Evolutionary conservation across 2,797 vertebrate genomes (phyloP).

Genomic region (Micropoecilia bifurca): DNA sequence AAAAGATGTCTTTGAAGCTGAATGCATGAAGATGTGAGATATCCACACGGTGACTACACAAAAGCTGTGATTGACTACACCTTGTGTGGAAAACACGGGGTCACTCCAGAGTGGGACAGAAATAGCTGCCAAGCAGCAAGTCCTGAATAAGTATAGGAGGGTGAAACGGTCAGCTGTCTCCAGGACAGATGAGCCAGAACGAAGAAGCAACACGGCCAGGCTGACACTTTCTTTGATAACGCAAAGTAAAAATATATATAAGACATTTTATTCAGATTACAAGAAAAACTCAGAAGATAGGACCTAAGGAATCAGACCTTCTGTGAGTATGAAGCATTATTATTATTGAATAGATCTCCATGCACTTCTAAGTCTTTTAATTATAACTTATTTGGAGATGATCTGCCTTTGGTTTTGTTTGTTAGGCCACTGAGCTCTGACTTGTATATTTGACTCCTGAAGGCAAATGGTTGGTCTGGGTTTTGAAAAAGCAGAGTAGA

Average conservation of each 20-base stretch:
- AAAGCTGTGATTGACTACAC: constrained; percentile 80
- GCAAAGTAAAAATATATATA: constrained; percentile 19
- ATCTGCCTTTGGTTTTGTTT: neutral
- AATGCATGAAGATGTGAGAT: constrained; percentile 15
- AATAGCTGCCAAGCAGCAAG: constrained; percentile 81
- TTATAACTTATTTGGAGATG: neutral
- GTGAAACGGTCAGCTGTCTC: constrained; percentile 87
- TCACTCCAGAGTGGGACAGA: constrained; percentile 63
- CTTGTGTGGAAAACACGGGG: constrained; percentile 67
- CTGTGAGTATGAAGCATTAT: constrained; percentile 65
- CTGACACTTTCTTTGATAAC: constrained; percentile 19
- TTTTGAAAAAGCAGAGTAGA: neutral
- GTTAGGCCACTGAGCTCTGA: neutral
- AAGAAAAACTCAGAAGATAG: constrained; percentile 16
- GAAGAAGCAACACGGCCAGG: constrained; percentile 25
- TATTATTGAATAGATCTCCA: neutral
- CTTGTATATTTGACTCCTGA: neutral
- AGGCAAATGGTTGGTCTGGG: neutral
- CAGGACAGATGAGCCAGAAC: constrained; percentile 58
- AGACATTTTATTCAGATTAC: constrained; percentile 8
- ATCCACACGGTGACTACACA: constrained; percentile 49
- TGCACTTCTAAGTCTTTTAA: neutral
- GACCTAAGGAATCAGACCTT: constrained; percentile 18
- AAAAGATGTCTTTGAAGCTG: constrained; percentile 15
- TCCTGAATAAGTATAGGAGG: constrained; percentile 72